phyloP scores from a whole-genome alignment of 2,113 vertebrate genomes.

The Rattus norvegicus region GRCr8 NC_086020.1:187015001-187015500 shows the following conservation, averaged over 20 bases:
- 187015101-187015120: not conserved
- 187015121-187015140: not conserved
- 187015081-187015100: not conserved
- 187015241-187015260: constrained; percentile 13
- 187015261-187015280: not conserved
- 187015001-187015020: not conserved
- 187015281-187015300: not conserved
- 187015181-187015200: not conserved
- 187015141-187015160: not conserved
- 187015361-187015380: too few relatives aligned
- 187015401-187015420: too few relatives aligned
- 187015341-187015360: too few relatives aligned
- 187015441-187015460: too few relatives aligned
- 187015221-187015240: constrained; percentile 28
- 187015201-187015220: not conserved
- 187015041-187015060: not conserved
- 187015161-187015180: not conserved
- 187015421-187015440: too few relatives aligned
- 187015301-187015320: too few relatives aligned
- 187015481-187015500: too few relatives aligned
- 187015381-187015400: too few relatives aligned
- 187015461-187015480: too few relatives aligned
- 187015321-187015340: too few relatives aligned
- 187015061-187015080: not conserved
- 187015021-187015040: constrained; percentile 15